Conservation (phyloP, 2,113 vertebrate genomes). For the Himantopus leucocephalus region DNA sequence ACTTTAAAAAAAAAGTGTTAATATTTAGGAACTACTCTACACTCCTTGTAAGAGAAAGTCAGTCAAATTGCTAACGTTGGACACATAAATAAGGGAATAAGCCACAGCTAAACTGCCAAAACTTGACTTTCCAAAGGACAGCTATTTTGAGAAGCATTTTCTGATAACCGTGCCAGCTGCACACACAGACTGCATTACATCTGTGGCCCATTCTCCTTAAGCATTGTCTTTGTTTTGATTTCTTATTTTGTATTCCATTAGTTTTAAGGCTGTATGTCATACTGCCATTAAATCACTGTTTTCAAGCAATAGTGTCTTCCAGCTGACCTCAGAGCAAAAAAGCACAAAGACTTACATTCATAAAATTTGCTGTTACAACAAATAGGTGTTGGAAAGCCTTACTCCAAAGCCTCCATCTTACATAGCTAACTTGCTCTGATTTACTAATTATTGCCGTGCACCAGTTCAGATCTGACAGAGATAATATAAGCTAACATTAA, state of each 20-base stretch:
- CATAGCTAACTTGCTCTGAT: not conserved
- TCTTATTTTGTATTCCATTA: conserved; percentile 55
- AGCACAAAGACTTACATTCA: not conserved
- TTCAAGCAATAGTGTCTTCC: conserved; percentile 29
- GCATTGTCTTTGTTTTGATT: conserved; percentile 35
- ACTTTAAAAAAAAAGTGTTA: not conserved
- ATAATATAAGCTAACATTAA: not conserved
- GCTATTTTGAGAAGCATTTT: conserved; percentile 24
- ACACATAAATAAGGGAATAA: not conserved
- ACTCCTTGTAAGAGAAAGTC: not conserved
- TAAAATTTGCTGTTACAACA: not conserved
- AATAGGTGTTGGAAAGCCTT: not conserved
- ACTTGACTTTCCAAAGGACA: conserved; percentile 50
- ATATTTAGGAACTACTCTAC: not conserved
- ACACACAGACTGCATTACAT: conserved; percentile 46
- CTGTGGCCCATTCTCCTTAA: conserved; percentile 32
- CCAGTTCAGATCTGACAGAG: not conserved
- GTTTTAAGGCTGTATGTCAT: conserved; percentile 42
- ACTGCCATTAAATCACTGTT: conserved; percentile 43
- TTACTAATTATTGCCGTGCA: not conserved
- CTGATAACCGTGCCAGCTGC: conserved; percentile 35
- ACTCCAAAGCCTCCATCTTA: not conserved
- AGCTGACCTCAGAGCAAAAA: conserved; percentile 27
- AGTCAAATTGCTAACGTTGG: not conserved
- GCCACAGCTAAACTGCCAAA: not conserved